phyloP scores from a whole-genome alignment of 2,888 invertebrate genomes.

The Drosophila buzzatii region DNA sequence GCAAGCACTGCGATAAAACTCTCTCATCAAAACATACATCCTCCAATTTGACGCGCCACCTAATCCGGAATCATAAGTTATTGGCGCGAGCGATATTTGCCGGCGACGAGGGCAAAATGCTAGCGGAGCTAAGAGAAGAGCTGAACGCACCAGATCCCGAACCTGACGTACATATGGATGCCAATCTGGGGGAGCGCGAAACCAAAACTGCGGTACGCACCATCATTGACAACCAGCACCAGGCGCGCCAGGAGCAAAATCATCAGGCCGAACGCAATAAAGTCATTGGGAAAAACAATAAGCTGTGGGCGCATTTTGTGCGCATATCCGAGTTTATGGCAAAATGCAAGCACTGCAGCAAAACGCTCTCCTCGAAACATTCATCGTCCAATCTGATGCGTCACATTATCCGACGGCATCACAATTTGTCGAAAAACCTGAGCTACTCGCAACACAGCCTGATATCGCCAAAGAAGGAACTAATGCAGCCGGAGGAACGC shows the following conservation, averaged over 20 bases:
- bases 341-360: constrained; percentile 71
- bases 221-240: constrained; percentile 57
- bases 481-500: constrained; percentile 30
- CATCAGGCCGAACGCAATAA: constrained; percentile 61
- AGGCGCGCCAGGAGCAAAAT: constrained; percentile 48
- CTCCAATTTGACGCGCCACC: constrained; percentile 72
- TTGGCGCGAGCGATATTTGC: constrained; percentile 67
- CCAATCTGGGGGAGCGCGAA: constrained; percentile 57
- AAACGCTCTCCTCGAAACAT: constrained; percentile 70
- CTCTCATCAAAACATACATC: constrained; percentile 74
- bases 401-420: constrained; percentile 69
- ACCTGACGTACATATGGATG: constrained; percentile 50
- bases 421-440: constrained; percentile 63
- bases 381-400: constrained; percentile 74
- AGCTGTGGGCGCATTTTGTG: constrained; percentile 68
- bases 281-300: constrained; percentile 68
- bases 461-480: constrained; percentile 63
- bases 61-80: constrained; percentile 65
- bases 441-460: constrained; percentile 70
- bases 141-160: constrained; percentile 62
- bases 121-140: constrained; percentile 64
- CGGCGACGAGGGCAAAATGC: constrained; percentile 71
- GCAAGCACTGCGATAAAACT: constrained; percentile 73
- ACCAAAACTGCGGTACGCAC: constrained; percentile 68
- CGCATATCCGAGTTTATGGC: constrained; percentile 74